Evolutionary conservation across 1,140 invertebrate species (phyloP), one percentile per base, ranked within the genome.

Genomic region (Diorhabda carinulata): DNA sequence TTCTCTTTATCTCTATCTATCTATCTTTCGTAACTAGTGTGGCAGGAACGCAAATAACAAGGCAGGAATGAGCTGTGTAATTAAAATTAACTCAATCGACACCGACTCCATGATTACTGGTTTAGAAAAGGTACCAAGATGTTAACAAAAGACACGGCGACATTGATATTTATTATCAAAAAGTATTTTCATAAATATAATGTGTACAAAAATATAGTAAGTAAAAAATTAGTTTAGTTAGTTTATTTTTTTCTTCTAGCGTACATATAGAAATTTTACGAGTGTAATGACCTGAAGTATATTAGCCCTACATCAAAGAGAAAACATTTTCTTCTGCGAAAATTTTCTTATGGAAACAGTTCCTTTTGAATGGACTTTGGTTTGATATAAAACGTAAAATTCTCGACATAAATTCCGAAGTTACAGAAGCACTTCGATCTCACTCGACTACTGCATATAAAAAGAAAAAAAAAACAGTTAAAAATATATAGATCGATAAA

Each of bases 351-450:
- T 52, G 47, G 6, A 52, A 52, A 52, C 47, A 52, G 47, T 52
- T 52, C 47, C 47, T 8, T 8, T 52, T 4, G 6, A 52, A 52
- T 52, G 47, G n/a, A 52, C 25, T 52, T 52, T 52, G 47, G 47
- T 52, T 52, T 52, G 6, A 6, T n/a, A 52, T 52, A 52, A 52
- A 52, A 52, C 3, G 47, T 52, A 52, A 52, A 52, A 52, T 52
- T 52, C 47, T 52, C 6, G 6, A n/a, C 6, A 6, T 8, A 8
- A 52, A 52, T 8, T 52, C n/a, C 47, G 3, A 52, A 52, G 47
- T 52, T 52, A 52, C n/a, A 52, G 47, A 52, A 52, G 47, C 47
- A 52, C 47, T 52, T 52, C 47, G 47, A 52, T 52, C 47, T 52
- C 47, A 8, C 47, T 4, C 47, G 47, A 52, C 2, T 52, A n/a